phyloP scores from a whole-genome alignment of 2,797 vertebrate genomes.

The Menidia menidia region DNA sequence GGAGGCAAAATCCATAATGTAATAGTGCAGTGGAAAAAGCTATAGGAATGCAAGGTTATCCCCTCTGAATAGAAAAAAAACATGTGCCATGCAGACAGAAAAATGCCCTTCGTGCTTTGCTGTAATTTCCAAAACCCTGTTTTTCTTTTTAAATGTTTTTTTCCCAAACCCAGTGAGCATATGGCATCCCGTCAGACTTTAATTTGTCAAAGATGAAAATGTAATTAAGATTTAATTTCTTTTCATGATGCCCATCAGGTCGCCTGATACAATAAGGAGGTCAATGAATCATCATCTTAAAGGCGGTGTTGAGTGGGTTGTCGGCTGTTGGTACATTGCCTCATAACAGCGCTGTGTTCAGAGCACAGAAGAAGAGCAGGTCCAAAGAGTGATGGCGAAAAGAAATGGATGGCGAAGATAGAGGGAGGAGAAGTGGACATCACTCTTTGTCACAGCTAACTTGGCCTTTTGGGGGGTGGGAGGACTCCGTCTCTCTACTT shows the following conservation, averaged over 20 bases:
- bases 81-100: slow-evolving; percentile 58
- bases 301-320: slow-evolving; percentile 4
- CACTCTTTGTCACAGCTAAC: slow-evolving; percentile 73
- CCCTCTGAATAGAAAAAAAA: slow-evolving; percentile 57
- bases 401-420: slow-evolving; percentile 53
- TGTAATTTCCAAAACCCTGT: slow-evolving; percentile 48
- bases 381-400: slow-evolving; percentile 65
- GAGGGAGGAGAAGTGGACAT: slow-evolving; percentile 69
- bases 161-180: slow-evolving; percentile 61
- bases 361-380: slow-evolving; percentile 31
- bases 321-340: slow-evolving; percentile 28
- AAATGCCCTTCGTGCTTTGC: slow-evolving; percentile 53
- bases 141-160: slow-evolving; percentile 23
- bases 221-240: slow-evolving; percentile 84
- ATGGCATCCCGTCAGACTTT: slow-evolving; percentile 74
- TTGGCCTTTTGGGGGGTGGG: slow-evolving; percentile 56
- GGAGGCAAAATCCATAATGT: slow-evolving; percentile 78
- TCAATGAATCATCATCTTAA: slow-evolving; percentile 72
- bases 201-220: slow-evolving; percentile 82
- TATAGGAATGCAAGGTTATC: slow-evolving; percentile 64
- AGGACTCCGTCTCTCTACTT: slow-evolving; percentile 53
- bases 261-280: slow-evolving; percentile 69
- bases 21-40: slow-evolving; percentile 77
- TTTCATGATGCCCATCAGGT: slow-evolving; percentile 78
- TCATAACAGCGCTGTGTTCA: slow-evolving; percentile 24